Evolutionary conservation across 2,888 invertebrate genomes (phyloP), one percentile per base, ranked within the genome.

Genomic region (Ametastegia equiseti): DNA sequence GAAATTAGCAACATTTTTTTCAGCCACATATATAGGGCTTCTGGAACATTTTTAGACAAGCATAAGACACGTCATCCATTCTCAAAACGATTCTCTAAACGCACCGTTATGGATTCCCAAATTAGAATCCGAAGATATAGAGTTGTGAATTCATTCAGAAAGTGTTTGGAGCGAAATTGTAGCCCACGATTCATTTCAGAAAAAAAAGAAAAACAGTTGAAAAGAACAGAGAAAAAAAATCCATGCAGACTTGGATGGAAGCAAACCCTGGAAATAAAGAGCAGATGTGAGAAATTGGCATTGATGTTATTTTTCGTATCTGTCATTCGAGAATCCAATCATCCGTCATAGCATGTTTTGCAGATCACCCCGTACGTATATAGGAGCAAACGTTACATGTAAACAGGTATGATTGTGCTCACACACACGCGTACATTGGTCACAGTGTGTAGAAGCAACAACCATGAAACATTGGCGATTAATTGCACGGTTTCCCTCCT

Each of bases 401-500:
- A 71, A 33, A 54, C 71, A 45, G n/a, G 33, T 33, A 33, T 75
- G 50, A 36, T 54, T 54, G 33, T 33, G 33, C 36, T 15, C 54
- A 54, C 75, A 50, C 36, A 45, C 54, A 36, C 67, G 19, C 9
- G 9, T 67, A 39, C 39, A 67, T 36, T 54, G 30, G 54, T 75
- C 75, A 33, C 19, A 30, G 33, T 36, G 75, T 75, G 36, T 36
- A 54, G 54, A 75, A n/a, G 75, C 75, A 75, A 54, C 75, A 71
- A 19, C 75, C 75, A 75, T 60, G 78, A 60, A 78, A 78, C 78
- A 78, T 60, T 39, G 78, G 57, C 78, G 78, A 78, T 78, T 78
- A 78, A 78, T 78, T 78, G 78, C 78, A 78, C 78, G 60, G 63
- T 78, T 78, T 78, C 60, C 78, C 78, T 39, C n/a, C 63, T 36